Base-by-base conservation (phyloP, 2,888 invertebrate species). In the Andrena bicolor region DNA sequence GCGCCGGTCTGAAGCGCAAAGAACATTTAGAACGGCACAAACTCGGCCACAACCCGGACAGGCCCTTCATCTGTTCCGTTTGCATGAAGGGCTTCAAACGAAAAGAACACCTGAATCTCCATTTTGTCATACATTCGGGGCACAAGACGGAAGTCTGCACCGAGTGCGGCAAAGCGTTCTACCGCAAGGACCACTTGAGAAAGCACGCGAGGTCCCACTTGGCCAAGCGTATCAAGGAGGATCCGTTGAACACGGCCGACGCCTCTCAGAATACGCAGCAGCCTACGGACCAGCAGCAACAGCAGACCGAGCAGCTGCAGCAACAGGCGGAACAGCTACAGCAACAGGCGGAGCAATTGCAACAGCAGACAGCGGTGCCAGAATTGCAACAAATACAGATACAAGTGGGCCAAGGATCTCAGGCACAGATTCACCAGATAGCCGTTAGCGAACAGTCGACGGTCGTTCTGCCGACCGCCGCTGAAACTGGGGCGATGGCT, bases 71-170 rank as follows among this genome's bases (percentile, higher is more conserved):
- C 58, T 97, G 97, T 94, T 96, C 96, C 65, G 96, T 97, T 56
- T 97, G 97, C 91, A 95, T 96, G 94, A 97, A 97, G 93, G 96
- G 96, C 6, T 97, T 97, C 94, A 97, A 97, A 93, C 95, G 97
- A 77, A 96, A 97, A 93, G 97, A 97, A 92, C 97, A 97, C 90
- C 95, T 97, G 90, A 97, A 97, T 93, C 95, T 97, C 84, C 97
- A 97, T 94, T 96, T 96, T 89, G 97, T 97, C 89, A 97, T 97
- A 92, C 97, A 97, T 94, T 97, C 97, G 74, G 97, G 97, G 49
- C 96, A 97, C 93, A 97, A 97, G 94, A 97, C 97, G 5, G 97
- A 97, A 93, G 96, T 97, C 84, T 97, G 97, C 92, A 95, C 94
- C 49, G 96, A 97, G 92, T 97, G 97, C 90, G 97, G 97, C 60